Conservation (phyloP, 1,140 invertebrate genomes). For the Linepithema humile region DNA sequence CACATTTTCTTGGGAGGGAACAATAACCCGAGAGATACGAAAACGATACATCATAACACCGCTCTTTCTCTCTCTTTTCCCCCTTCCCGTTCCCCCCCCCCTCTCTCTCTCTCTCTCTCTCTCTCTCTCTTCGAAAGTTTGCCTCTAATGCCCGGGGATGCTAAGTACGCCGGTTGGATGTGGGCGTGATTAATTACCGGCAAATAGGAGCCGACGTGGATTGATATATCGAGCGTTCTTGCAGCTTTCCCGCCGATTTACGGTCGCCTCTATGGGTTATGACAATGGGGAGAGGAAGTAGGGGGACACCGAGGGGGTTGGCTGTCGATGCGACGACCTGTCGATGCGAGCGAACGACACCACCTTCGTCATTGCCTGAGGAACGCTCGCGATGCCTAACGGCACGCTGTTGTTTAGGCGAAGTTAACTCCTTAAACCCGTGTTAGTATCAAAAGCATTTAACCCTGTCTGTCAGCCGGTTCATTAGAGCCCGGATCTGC, state of each 20-base stretch:
- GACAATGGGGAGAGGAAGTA: constrained; percentile 71
- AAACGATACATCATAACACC: constrained; percentile 74
- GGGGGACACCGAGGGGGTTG: constrained; percentile 47
- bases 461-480: background rate
- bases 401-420: background rate
- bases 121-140: constrained; percentile 57
- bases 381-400: constrained; percentile 22
- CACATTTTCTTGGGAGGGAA: constrained; percentile 15
- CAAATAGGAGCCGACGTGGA: constrained; percentile 81
- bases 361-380: constrained; percentile 25
- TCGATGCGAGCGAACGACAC: constrained; percentile 52
- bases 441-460: constrained; percentile 23
- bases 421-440: constrained; percentile 30
- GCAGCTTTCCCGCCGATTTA: constrained; percentile 79
- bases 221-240: constrained; percentile 81
- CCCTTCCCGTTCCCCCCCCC: background rate
- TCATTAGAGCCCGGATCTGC: background rate
- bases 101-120: constrained; percentile 11
- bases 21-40: constrained; percentile 31
- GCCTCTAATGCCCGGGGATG: constrained; percentile 71
- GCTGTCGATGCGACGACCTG: constrained; percentile 60
- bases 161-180: constrained; percentile 78
- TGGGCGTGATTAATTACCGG: constrained; percentile 81
- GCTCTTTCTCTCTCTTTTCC: constrained; percentile 19
- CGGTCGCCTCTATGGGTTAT: constrained; percentile 79